Percentiles rank a stretch among this genome's conserved stretches.
Evolutionary conservation across 2,797 vertebrate species (phyloP).

Genomic region (Brachyalestes nurse): DNA sequence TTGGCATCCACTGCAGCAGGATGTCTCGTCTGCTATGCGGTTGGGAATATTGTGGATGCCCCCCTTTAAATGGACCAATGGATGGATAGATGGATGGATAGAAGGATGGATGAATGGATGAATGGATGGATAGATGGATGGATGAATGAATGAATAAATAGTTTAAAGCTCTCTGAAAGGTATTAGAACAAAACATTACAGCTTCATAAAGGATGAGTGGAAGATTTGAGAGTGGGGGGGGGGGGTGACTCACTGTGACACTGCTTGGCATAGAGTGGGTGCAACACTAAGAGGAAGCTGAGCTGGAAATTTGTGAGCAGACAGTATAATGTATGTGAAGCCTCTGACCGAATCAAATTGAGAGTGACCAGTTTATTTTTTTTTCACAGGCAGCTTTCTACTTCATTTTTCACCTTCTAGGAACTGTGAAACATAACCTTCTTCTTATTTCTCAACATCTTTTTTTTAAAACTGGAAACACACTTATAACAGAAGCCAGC

Average conservation of each 20-base stretch:
- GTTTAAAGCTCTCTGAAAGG: neutral
- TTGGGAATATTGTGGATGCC: neutral
- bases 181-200: neutral
- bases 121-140: too few relatives aligned
- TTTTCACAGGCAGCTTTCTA: neutral
- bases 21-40: conserved; percentile 1
- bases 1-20: conserved; percentile 8
- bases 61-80: neutral
- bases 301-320: neutral
- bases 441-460: too few relatives aligned
- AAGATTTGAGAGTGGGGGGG: neutral
- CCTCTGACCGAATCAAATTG: too few relatives aligned
- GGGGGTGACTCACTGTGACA: neutral
- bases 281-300: neutral
- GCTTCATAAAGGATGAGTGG: neutral
- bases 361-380: neutral
- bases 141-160: neutral
- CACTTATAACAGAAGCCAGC: too few relatives aligned
- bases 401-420: neutral
- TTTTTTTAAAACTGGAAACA: too few relatives aligned
- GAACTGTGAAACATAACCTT: neutral
- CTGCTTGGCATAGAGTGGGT: neutral
- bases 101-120: too few relatives aligned
- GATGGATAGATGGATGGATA: too few relatives aligned
- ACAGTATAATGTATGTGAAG: neutral